Conservation (phyloP, 2,888 invertebrate genomes). For the Koerneria pararmatus region DNA sequence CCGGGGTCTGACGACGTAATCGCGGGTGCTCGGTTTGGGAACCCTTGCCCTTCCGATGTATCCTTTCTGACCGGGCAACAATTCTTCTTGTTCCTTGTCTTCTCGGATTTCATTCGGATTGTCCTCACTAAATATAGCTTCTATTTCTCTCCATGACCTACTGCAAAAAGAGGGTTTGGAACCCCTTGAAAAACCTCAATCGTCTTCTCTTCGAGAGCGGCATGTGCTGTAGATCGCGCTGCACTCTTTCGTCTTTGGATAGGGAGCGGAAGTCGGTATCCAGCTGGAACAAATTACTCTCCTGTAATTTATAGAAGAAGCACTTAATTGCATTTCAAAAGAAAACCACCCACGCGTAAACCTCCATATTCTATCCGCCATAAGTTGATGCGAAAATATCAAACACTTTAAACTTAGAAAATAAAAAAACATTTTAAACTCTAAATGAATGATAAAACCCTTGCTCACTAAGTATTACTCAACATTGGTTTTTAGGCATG, state of each 20-base stretch:
- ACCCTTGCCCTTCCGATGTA: slow-evolving; percentile 84
- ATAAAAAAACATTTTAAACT: too few relatives aligned
- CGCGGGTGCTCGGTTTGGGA: slow-evolving; percentile 88
- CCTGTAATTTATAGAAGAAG: too few relatives aligned
- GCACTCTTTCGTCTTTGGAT: slow-evolving; percentile 85
- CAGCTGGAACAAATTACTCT: slow-evolving; percentile 72
- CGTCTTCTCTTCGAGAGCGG: slow-evolving; percentile 63
- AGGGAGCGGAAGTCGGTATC: slow-evolving; percentile 83
- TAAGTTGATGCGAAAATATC: too few relatives aligned
- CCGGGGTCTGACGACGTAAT: slow-evolving; percentile 86
- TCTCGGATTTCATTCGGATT: not conserved
- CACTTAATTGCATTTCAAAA: too few relatives aligned
- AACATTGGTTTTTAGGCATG: too few relatives aligned
- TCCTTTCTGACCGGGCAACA: slow-evolving; percentile 86
- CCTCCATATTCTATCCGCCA: too few relatives aligned
- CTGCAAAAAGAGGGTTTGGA: not conserved
- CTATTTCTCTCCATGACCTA: not conserved
- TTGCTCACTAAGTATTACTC: too few relatives aligned
- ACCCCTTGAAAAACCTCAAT: slow-evolving; percentile 33
- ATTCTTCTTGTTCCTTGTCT: slow-evolving; percentile 21
- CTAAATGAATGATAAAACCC: too few relatives aligned
- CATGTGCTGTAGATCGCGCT: slow-evolving; percentile 83
- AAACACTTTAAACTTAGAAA: too few relatives aligned
- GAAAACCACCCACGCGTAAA: too few relatives aligned
- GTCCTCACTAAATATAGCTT: not conserved